Evolutionary conservation across 2,113 vertebrate species (phyloP).

Genomic region (Anolis sagrei): DNA sequence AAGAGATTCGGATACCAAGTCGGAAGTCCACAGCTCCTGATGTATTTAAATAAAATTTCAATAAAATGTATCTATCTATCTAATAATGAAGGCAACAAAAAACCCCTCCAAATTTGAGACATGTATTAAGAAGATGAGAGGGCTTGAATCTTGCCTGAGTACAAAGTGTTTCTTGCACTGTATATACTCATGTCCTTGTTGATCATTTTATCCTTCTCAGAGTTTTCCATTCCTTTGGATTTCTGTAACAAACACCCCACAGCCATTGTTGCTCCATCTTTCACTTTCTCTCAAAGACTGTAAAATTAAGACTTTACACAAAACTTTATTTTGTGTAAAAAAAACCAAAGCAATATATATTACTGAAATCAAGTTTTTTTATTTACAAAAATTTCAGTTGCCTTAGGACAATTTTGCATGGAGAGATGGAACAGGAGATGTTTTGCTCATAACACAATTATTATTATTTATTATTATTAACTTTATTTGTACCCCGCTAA

Average conservation of each 20-base stretch:
- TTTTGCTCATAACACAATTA: not conserved
- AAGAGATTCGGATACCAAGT: no score
- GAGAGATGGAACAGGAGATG: slow-evolving; percentile 9
- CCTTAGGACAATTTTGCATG: slow-evolving; percentile 20
- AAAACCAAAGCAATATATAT: slow-evolving; percentile 6
- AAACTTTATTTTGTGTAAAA: slow-evolving; percentile 14
- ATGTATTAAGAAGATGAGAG: slow-evolving; percentile 1
- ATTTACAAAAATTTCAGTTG: slow-evolving; percentile 19
- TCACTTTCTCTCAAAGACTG: not conserved
- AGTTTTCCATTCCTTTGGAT: not conserved
- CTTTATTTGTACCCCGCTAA: no score
- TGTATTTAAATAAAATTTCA: no score
- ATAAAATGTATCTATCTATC: no score
- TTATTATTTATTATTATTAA: no score
- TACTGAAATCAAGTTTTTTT: slow-evolving; percentile 11
- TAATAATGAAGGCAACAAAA: slow-evolving; percentile 10
- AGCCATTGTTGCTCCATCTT: not conserved
- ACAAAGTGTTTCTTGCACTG: not conserved
- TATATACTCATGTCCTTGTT: not conserved
- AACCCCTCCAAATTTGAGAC: not conserved
- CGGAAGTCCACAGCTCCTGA: no score
- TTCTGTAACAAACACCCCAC: not conserved
- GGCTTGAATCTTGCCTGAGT: not conserved
- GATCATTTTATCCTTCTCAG: not conserved
- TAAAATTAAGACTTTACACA: slow-evolving; percentile 11